phyloP scores from a whole-genome alignment of 1,140 invertebrate genomes.

The Calephelis nemesis region DNA sequence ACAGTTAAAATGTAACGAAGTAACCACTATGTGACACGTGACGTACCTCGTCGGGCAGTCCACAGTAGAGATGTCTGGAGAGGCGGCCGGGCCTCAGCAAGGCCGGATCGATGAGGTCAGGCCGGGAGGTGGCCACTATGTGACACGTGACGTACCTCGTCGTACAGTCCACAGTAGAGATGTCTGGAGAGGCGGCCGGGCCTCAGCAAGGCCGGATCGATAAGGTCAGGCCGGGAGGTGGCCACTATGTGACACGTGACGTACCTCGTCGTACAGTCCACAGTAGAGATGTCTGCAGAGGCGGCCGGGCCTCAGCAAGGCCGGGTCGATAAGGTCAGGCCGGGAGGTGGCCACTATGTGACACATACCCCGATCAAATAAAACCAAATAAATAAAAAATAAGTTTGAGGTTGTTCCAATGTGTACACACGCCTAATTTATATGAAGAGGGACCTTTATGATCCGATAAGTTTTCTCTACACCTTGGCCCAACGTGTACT shows the following conservation, averaged over 20 bases:
- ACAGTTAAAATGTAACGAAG: too few species aligned
- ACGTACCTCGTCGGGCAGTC: too few species aligned
- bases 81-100: conserved; percentile 95
- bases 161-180: conserved; percentile 80
- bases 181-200: conserved; percentile 94
- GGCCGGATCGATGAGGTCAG: conserved; percentile 97
- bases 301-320: conserved; percentile 94
- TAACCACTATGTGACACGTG: too few species aligned
- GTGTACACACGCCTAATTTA: too few species aligned
- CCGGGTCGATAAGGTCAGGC: conserved; percentile 97
- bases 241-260: not conserved
- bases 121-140: conserved; percentile 84
- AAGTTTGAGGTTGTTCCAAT: too few species aligned
- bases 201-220: conserved; percentile 95
- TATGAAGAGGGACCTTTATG: too few species aligned
- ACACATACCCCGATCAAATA: too few species aligned
- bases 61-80: conserved; percentile 81
- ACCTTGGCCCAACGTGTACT: too few species aligned
- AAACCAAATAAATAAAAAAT: too few species aligned
- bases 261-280: conserved; percentile 85
- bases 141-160: conserved; percentile 75
- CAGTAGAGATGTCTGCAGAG: conserved; percentile 91
- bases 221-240: conserved; percentile 93
- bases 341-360: conserved; percentile 93
- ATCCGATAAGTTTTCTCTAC: too few species aligned